Evolutionary conservation across 2,797 vertebrate genomes (phyloP).

Genomic region (Atherinosoma microstoma): DNA sequence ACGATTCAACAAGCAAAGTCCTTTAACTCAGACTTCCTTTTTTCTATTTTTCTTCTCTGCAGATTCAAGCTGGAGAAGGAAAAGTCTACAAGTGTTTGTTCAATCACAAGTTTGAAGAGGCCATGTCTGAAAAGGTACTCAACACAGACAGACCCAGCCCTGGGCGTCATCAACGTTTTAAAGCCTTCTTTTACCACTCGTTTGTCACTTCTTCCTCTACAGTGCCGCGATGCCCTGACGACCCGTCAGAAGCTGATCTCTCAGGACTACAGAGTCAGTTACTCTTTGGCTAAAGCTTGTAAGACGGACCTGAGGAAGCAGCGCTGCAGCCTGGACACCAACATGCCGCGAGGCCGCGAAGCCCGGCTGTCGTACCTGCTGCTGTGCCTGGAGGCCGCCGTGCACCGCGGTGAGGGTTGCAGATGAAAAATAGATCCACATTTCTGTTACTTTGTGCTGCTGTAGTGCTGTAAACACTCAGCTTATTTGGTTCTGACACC

Average conservation of each 20-base stretch:
- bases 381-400: conserved; percentile 93
- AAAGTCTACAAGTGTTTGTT: conserved; percentile 97
- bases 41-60: conserved; percentile 28
- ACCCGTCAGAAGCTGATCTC: conserved; percentile 96
- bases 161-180: not conserved
- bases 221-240: conserved; percentile 94
- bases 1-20: too few relatives aligned
- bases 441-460: not conserved
- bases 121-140: conserved; percentile 92
- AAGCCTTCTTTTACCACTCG: not conserved
- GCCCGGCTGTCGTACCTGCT: conserved; percentile 93
- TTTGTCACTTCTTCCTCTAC: conserved; percentile 2
- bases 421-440: not conserved
- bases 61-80: conserved; percentile 94
- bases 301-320: conserved; percentile 94
- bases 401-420: conserved; percentile 88
- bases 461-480: not conserved
- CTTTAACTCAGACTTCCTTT: too few relatives aligned
- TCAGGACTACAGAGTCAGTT: conserved; percentile 96
- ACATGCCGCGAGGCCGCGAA: conserved; percentile 91
- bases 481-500: too few relatives aligned
- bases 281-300: conserved; percentile 94
- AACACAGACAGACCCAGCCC: not conserved
- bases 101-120: conserved; percentile 98
- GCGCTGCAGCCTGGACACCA: conserved; percentile 92